phyloP scores from a whole-genome alignment of 2,797 vertebrate genomes.

The Rhynchonycteris naso region DNA sequence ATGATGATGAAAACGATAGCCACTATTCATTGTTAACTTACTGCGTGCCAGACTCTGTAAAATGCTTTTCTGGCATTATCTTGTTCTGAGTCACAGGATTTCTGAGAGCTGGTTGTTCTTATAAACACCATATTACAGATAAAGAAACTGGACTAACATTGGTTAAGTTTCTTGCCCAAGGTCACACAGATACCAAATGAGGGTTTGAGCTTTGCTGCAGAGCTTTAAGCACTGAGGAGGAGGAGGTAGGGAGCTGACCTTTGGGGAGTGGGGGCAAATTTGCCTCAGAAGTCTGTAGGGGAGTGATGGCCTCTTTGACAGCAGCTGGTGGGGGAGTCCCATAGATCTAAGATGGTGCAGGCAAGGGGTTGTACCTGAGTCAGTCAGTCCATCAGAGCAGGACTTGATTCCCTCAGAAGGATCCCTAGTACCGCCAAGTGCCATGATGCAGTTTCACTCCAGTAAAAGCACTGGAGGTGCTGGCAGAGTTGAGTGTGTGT shows the following conservation, averaged over 20 bases:
- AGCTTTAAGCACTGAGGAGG: not conserved
- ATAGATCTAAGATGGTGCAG: not conserved
- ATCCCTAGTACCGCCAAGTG: not conserved
- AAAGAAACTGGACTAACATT: not conserved
- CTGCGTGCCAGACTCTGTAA: not conserved
- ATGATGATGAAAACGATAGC: not conserved
- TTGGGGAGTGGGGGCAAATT: not conserved
- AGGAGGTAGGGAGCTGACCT: not conserved
- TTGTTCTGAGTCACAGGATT: constrained; percentile 4
- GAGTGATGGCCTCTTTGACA: not conserved
- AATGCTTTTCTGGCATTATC: not conserved
- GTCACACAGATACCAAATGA: constrained; percentile 27
- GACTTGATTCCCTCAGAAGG: not conserved
- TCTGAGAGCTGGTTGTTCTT: not conserved
- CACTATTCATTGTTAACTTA: not conserved
- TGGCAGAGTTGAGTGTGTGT: not conserved
- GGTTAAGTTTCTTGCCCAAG: constrained; percentile 50
- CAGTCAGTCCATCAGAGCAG: not conserved
- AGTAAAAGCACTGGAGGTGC: not conserved
- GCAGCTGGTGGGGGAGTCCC: not conserved
- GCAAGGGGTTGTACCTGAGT: not conserved
- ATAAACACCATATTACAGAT: not conserved
- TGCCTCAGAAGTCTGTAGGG: not conserved
- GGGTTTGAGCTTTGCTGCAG: not conserved
- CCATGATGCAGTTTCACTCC: not conserved